Conservation (phyloP, 2,797 vertebrate species). For the Malurus splendens region DNA sequence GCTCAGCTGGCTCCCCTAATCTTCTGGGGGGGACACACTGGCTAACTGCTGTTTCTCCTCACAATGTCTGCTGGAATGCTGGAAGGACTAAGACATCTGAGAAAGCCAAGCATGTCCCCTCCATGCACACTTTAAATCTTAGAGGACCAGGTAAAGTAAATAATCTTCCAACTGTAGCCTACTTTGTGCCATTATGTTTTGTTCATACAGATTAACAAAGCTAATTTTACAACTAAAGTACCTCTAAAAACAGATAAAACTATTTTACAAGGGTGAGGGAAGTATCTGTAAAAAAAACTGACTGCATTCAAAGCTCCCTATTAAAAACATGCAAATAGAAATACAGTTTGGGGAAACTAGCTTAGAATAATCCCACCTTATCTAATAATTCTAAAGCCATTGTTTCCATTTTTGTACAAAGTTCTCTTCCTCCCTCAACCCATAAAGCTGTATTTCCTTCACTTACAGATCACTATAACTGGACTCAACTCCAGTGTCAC, state of each 20-base stretch:
- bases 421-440: background rate
- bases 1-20: background rate
- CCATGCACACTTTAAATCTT: background rate
- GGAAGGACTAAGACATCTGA: background rate
- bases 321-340: background rate
- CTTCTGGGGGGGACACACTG: background rate
- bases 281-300: background rate
- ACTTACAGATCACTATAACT: background rate
- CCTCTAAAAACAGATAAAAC: background rate
- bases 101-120: background rate
- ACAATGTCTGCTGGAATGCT: background rate
- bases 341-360: background rate
- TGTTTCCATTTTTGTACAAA: background rate
- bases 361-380: background rate
- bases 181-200: background rate
- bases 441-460: background rate
- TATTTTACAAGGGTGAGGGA: background rate
- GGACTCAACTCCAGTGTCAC: background rate
- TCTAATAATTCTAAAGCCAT: background rate
- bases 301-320: background rate
- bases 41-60: background rate
- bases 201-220: background rate
- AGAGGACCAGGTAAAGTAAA: background rate
- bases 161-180: background rate
- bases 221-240: background rate